These are phyloP conservation scores for Eucriotettix oculatus DNA, from an alignment of 2,888 invertebrate genomes.

Conservation along the genomic window DNA sequence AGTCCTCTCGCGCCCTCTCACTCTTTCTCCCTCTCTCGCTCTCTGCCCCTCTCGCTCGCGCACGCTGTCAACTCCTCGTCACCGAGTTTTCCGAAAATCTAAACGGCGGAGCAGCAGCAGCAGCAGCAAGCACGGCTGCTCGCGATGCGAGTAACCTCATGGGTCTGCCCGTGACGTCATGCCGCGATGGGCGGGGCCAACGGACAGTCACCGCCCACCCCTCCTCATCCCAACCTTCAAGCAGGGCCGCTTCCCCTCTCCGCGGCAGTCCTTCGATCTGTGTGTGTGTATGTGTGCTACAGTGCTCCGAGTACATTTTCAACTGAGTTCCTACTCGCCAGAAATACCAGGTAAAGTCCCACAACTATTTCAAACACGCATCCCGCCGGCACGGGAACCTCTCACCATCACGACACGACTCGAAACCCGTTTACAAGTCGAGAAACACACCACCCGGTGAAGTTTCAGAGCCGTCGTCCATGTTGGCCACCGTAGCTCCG, in stretches of 20 bases:
- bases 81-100: not conserved
- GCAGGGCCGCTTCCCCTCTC: not conserved
- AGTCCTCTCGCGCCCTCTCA: not conserved
- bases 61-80: not conserved
- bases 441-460: too few species aligned
- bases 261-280: not conserved
- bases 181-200: slow-evolving; percentile 8
- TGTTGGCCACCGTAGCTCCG: too few species aligned
- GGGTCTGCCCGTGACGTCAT: slow-evolving; percentile 12
- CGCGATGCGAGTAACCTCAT: slow-evolving; percentile 12
- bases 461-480: too few species aligned
- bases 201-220: slow-evolving; percentile 5
- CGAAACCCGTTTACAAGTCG: too few species aligned
- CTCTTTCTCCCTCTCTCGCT: not conserved
- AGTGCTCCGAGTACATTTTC: not conserved
- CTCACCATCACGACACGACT: too few species aligned
- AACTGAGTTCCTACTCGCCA: not conserved
- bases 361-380: too few species aligned
- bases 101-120: not conserved
- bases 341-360: too few species aligned
- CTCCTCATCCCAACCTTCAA: not conserved
- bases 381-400: too few species aligned
- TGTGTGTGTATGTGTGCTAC: not conserved
- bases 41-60: not conserved
- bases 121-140: slow-evolving; percentile 6